Evolutionary conservation across 2,113 vertebrate species (phyloP).

Genomic region (Panurus biarmicus): DNA sequence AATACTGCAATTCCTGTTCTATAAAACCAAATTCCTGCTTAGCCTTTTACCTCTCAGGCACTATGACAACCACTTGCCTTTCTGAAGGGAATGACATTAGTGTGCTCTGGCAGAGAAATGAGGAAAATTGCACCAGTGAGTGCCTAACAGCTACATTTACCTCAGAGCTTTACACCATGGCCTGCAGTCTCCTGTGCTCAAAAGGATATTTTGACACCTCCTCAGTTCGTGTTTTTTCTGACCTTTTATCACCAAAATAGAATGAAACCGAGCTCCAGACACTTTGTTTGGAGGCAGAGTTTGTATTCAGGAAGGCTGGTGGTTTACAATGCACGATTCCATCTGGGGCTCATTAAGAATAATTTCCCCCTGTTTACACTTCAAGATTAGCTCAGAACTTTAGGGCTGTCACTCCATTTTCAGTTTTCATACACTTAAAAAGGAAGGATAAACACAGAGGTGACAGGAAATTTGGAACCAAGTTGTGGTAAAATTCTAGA

Average conservation of each 20-base stretch:
- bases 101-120: not conserved
- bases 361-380: constrained; percentile 2
- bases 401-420: not conserved
- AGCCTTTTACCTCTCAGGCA: not conserved
- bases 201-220: not conserved
- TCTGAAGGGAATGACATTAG: not conserved
- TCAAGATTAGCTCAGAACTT: not conserved
- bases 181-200: not conserved
- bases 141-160: not conserved
- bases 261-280: not conserved
- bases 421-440: not conserved
- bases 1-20: not conserved
- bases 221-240: not conserved
- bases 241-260: constrained; percentile 19
- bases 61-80: not conserved
- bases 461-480: not conserved
- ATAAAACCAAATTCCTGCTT: not conserved
- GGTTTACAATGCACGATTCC: not conserved
- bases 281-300: not conserved
- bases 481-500: not conserved
- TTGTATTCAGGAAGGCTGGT: not conserved
- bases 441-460: not conserved
- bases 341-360: constrained; percentile 17
- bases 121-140: not conserved
- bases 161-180: not conserved